Conservation (phyloP, 2,888 invertebrate species). For the Germaria angustata region DNA sequence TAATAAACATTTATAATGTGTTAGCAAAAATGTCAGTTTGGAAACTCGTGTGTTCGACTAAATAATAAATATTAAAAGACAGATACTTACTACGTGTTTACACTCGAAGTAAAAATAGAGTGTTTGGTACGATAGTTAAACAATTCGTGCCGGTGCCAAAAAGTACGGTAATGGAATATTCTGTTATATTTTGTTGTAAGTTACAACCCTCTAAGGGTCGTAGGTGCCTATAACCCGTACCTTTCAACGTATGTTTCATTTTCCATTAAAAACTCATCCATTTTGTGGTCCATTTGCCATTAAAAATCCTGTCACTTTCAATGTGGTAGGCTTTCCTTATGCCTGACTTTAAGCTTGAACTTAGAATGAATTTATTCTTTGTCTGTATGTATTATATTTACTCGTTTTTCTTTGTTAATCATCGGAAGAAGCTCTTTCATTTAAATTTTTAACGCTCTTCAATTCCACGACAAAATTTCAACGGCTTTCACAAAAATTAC, state of each 20-base stretch:
- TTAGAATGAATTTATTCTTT: background rate
- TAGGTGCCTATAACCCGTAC: too few species aligned
- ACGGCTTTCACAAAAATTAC: constrained; percentile 13
- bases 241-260: too few species aligned
- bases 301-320: too few species aligned
- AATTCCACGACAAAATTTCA: background rate
- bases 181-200: too few species aligned
- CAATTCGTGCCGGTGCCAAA: background rate
- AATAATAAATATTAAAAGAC: background rate
- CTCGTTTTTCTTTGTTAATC: background rate
- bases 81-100: background rate
- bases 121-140: background rate
- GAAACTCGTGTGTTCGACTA: background rate
- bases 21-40: background rate
- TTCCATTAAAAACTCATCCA: too few species aligned
- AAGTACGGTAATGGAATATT: too few species aligned
- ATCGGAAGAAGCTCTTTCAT: background rate
- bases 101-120: background rate
- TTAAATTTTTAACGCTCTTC: constrained; percentile 1
- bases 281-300: too few species aligned
- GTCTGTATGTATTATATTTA: background rate
- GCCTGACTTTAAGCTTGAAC: too few species aligned
- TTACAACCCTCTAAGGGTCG: too few species aligned
- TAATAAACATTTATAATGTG: constrained; percentile 35
- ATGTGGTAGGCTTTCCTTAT: too few species aligned